These are phyloP conservation scores for Globicephala melas DNA, from an alignment of 2,113 vertebrate genomes.

Conservation along the genomic window DNA sequence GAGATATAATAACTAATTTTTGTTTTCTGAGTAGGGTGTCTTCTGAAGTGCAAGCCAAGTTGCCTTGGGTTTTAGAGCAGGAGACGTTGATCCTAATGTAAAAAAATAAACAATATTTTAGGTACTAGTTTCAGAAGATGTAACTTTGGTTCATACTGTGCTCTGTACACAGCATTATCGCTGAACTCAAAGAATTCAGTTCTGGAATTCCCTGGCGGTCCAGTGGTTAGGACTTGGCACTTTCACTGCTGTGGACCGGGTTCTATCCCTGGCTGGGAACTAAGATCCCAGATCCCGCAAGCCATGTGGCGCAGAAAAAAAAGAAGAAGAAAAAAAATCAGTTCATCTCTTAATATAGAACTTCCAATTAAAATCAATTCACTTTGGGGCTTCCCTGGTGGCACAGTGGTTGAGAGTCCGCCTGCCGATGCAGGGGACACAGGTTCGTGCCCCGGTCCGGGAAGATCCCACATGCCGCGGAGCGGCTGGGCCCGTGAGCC, in stretches of 20 bases:
- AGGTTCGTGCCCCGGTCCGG: no score
- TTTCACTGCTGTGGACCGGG: not conserved
- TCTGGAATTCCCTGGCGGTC: not conserved
- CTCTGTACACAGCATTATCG: not conserved
- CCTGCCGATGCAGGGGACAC: no score
- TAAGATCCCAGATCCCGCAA: not conserved
- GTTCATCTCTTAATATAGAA: not conserved
- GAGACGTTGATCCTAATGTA: not conserved
- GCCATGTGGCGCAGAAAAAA: not conserved
- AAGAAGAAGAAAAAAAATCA: not conserved
- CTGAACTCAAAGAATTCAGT: not conserved
- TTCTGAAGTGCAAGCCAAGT: conserved; percentile 1
- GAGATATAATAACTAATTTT: conserved; percentile 30
- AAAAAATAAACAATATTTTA: not conserved
- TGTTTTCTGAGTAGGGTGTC: not conserved
- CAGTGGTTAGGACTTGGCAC: not conserved
- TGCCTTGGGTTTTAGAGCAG: not conserved
- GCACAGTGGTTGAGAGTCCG: no score
- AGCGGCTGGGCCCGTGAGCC: no score
- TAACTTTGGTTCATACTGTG: not conserved
- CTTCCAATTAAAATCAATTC: not conserved
- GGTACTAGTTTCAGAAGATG: conserved; percentile 1
- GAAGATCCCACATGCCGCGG: no score
- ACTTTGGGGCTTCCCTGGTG: not conserved
- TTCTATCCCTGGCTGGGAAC: not conserved